Conservation (phyloP, 2,888 invertebrate species). For the Ophioninae sp. region DNA sequence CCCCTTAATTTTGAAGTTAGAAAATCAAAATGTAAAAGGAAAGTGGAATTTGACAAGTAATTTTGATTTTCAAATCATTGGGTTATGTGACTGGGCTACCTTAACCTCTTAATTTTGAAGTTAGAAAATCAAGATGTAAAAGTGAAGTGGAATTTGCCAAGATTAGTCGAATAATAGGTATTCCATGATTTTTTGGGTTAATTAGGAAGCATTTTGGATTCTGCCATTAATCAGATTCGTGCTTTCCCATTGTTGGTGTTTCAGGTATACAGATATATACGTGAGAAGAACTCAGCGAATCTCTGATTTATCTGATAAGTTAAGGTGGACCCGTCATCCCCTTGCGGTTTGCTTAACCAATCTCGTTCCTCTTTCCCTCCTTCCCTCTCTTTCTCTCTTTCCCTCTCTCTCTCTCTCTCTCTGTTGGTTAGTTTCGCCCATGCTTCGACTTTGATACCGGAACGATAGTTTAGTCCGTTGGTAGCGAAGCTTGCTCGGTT, state of each 20-base stretch:
- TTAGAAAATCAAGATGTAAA: not conserved
- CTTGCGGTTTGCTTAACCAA: constrained; percentile 61
- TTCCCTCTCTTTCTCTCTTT: constrained; percentile 1
- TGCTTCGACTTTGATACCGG: constrained; percentile 74
- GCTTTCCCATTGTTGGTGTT: constrained; percentile 41
- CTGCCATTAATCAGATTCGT: constrained; percentile 21
- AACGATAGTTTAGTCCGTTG: constrained; percentile 71
- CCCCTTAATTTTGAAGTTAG: no score
- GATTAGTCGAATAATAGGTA: not conserved
- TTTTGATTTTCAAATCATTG: no score
- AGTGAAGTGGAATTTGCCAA: not conserved
- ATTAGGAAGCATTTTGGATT: not conserved
- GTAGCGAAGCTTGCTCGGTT: constrained; percentile 67
- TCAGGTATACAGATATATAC: not conserved
- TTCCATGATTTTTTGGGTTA: not conserved
- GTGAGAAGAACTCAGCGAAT: constrained; percentile 60
- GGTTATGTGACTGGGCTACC: not conserved
- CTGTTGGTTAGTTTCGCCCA: constrained; percentile 62
- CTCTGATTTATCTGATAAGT: constrained; percentile 76
- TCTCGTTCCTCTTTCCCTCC: constrained; percentile 31
- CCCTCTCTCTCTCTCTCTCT: constrained; percentile 1
- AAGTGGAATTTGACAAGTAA: not conserved
- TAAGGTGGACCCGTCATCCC: constrained; percentile 72
- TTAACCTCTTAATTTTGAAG: not conserved
- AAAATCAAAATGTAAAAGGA: not conserved